These are phyloP conservation scores for Furcula furcula DNA, from an alignment of 2,888 invertebrate genomes.

Conservation along the genomic window DNA sequence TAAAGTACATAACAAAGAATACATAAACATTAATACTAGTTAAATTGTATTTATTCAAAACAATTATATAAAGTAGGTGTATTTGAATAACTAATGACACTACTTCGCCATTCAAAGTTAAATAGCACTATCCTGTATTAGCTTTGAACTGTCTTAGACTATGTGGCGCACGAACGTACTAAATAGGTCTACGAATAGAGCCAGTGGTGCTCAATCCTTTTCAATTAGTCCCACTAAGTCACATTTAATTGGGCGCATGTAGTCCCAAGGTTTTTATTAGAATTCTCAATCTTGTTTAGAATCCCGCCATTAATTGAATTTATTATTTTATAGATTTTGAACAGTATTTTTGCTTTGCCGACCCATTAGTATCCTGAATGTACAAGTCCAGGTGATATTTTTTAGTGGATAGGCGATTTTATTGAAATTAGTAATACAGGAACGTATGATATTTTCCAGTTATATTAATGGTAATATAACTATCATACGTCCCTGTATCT, in stretches of 20 bases:
- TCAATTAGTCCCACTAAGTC: not conserved
- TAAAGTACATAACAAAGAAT: too few relatives aligned
- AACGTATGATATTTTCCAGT: too few relatives aligned
- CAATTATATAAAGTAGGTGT: too few relatives aligned
- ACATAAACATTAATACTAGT: too few relatives aligned
- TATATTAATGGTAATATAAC: too few relatives aligned
- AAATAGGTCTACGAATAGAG: not conserved
- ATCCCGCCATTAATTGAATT: not conserved
- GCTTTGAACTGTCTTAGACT: not conserved
- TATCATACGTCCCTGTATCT: too few relatives aligned
- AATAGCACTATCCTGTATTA: too few relatives aligned
- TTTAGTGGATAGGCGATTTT: slow-evolving; percentile 3
- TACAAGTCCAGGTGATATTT: not conserved
- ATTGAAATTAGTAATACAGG: too few relatives aligned
- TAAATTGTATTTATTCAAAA: too few relatives aligned
- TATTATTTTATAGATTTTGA: not conserved
- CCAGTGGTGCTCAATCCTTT: not conserved
- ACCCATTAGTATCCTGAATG: slow-evolving; percentile 3
- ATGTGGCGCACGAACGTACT: not conserved
- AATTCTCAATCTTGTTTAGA: not conserved
- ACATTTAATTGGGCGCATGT: not conserved
- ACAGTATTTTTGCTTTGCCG: not conserved
- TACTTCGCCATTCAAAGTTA: too few relatives aligned
- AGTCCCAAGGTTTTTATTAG: not conserved
- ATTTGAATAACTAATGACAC: too few relatives aligned